Evolutionary conservation across 2,113 vertebrate species (phyloP).

Genomic region (Stigmatopora nigra): DNA sequence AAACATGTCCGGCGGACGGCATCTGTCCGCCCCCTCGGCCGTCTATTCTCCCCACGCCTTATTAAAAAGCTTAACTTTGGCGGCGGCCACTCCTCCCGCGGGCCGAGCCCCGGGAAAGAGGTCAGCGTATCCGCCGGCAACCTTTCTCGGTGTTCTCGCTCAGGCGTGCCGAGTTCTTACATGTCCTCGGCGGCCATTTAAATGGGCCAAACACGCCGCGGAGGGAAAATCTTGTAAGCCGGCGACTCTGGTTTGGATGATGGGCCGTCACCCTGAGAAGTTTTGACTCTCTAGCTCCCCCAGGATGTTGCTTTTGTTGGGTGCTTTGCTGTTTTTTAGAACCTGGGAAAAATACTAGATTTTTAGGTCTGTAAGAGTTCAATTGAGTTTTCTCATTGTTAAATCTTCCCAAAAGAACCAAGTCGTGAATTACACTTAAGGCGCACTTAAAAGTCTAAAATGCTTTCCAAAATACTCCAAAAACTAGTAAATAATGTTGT

Average conservation of each 20-base stretch:
- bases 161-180: conserved; percentile 31
- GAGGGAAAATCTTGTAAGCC: conserved; percentile 8
- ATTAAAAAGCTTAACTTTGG: conserved; percentile 39
- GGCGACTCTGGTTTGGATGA: neutral
- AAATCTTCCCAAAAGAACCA: too few species aligned
- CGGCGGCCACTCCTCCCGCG: conserved; percentile 26
- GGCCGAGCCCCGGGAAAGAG: conserved; percentile 27
- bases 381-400: too few species aligned
- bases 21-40: conserved; percentile 27
- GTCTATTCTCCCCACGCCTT: conserved; percentile 43
- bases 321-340: neutral
- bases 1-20: conserved; percentile 48
- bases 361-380: too few species aligned
- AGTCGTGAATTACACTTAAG: too few species aligned
- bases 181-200: conserved; percentile 22
- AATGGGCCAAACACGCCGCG: conserved; percentile 18
- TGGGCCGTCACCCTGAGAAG: neutral
- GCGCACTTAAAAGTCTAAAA: too few species aligned
- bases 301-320: neutral
- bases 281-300: neutral
- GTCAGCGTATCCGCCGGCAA: neutral
- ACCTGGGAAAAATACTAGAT: too few species aligned
- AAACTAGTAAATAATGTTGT: too few species aligned
- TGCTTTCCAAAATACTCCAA: too few species aligned
- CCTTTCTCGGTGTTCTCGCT: conserved; percentile 15